Base-by-base conservation (phyloP, 1,140 invertebrate genomes). In the Drosophila tani region DNA sequence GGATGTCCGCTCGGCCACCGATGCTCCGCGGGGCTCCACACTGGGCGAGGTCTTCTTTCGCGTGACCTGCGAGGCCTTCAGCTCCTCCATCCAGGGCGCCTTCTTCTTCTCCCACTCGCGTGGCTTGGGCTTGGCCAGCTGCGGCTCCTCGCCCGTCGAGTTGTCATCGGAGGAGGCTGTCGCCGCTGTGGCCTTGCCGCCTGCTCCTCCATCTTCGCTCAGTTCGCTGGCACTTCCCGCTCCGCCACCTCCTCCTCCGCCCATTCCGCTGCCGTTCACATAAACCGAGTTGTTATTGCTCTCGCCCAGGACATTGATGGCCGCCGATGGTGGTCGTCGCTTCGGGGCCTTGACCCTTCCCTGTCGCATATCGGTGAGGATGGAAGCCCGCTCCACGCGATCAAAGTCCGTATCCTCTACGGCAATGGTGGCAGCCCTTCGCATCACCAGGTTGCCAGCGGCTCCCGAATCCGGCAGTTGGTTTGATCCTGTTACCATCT, bases 51-150 rank as follows among this genome's bases (percentile, higher is more conserved):
- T 92, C 62, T 94, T 95, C 74, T 95, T 95, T 83, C 94, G 94
- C 8, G 76, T 81, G 24, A 94, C 95, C 91, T 95, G 95, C 81
- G 95, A 95, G 35, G 95, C 91, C 82, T 95, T 95, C 70, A 96
- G 93, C 81, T 96, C 95, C 68, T 94, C 95, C 93, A 96, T 94
- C 95, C 95, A 96, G 0, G 95, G 95, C 50, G 94, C 95, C 78
- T 94, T 94, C 71, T 95, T 94, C 79, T 95, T 95, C 78, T 95
- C 95, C 94, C 94, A 94, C 74, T 94, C 93, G 2, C 93, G 88
- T 38, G 94, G 82, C 79, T 94, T 94, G 5, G 94, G 94, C 76
- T 94, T 94, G 19, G 86, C 92, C 77, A 94, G 92, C 47, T 93
- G 93, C 4, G 91, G 75, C n/a, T 93, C 79, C 14, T 93, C 79